Evolutionary conservation across 2,797 vertebrate species (phyloP).

Genomic region (Danio choprae): DNA sequence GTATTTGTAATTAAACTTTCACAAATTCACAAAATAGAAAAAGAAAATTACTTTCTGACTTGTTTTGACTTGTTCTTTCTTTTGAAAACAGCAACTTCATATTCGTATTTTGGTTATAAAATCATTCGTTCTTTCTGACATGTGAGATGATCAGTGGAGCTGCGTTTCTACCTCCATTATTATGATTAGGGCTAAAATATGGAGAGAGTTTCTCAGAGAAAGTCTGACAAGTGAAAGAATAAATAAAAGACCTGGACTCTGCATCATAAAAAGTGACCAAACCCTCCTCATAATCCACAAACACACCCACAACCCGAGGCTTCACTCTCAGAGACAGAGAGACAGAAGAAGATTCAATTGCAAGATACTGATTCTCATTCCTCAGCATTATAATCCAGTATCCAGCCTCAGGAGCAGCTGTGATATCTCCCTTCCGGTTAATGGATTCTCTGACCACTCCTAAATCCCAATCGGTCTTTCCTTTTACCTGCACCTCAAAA

Average conservation of each 20-base stretch:
- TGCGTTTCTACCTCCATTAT: not conserved
- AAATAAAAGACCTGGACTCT: conserved; percentile 4
- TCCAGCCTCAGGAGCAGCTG: not conserved
- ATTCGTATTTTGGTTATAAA: too few species aligned
- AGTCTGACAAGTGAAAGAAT: not conserved
- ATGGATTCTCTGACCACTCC: conserved; percentile 1
- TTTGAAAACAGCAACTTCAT: too few species aligned
- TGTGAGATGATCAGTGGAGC: not conserved
- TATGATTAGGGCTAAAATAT: not conserved
- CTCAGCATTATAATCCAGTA: conserved; percentile 20
- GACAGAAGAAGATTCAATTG: not conserved
- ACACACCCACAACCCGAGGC: conserved; percentile 17
- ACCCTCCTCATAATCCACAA: conserved; percentile 26
- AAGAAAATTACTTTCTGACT: too few species aligned
- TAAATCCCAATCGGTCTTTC: conserved; percentile 17
- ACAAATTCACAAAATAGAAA: too few species aligned
- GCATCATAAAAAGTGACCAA: conserved; percentile 25
- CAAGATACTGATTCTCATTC: not conserved
- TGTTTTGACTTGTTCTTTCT: too few species aligned
- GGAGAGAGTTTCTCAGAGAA: not conserved
- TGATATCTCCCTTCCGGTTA: conserved; percentile 16
- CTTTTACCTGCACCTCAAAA: conserved; percentile 10
- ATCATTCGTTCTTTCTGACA: not conserved
- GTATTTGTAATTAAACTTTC: too few species aligned
- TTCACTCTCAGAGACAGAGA: conserved; percentile 1